Conservation (phyloP, 2,888 invertebrate species). For the Deroplatys truncata region DNA sequence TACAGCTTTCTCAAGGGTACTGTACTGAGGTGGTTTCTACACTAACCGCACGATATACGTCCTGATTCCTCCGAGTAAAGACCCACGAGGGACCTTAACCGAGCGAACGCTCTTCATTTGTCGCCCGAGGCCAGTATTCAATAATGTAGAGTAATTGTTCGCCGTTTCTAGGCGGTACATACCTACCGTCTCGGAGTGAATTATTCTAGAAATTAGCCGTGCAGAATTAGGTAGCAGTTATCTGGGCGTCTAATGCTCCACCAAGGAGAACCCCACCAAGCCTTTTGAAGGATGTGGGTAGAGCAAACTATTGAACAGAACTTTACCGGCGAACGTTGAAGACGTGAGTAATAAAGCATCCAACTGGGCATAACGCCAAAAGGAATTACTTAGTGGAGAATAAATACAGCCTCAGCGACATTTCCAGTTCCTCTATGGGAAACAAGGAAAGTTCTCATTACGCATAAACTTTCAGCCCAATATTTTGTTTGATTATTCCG, state of each 20-base stretch:
- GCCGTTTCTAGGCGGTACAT: not conserved
- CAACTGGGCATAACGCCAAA: no score
- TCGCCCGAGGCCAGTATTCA: constrained; percentile 11
- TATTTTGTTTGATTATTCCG: no score
- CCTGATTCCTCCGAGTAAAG: constrained; percentile 20
- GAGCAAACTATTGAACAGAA: no score
- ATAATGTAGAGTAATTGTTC: constrained; percentile 10
- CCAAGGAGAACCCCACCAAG: not conserved
- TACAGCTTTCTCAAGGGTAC: not conserved
- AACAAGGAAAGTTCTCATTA: no score
- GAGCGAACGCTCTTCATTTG: constrained; percentile 16
- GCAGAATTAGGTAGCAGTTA: not conserved
- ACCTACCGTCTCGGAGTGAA: not conserved
- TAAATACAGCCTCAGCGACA: no score
- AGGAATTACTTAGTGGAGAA: no score
- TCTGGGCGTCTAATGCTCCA: not conserved
- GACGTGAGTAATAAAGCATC: no score
- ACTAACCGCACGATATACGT: constrained; percentile 3
- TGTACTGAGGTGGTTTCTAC: not conserved
- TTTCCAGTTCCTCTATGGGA: no score
- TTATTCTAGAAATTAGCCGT: constrained; percentile 1
- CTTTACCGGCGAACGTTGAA: no score
- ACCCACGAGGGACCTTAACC: not conserved
- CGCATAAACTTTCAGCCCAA: no score
- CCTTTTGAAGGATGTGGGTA: no score